These are phyloP conservation scores for Rana temporaria DNA, from an alignment of 2,113 vertebrate species.

Conservation along the genomic window DNA sequence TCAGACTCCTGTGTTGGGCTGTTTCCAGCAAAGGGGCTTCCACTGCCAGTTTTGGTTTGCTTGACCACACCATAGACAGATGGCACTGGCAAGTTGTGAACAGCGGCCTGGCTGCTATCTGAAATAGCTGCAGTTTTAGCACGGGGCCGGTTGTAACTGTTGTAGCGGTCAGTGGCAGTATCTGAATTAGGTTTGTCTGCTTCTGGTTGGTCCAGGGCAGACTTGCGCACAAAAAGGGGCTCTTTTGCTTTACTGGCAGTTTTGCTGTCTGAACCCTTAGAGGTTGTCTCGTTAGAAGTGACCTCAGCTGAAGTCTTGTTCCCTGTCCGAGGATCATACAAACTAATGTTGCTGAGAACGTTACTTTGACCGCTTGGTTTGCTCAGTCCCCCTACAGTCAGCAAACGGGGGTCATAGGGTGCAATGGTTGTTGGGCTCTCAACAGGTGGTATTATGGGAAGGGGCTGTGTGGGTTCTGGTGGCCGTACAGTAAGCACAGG, in stretches of 20 bases:
- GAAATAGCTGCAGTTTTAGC: slow-evolving; percentile 74
- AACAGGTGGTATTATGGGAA: slow-evolving; percentile 24
- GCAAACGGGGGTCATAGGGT: slow-evolving; percentile 87
- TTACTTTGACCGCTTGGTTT: slow-evolving; percentile 77
- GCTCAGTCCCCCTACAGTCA: slow-evolving; percentile 79
- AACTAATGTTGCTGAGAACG: slow-evolving; percentile 88
- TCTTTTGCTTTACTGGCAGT: slow-evolving; percentile 77
- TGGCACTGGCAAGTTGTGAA: slow-evolving; percentile 88
- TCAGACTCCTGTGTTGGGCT: slow-evolving; percentile 83
- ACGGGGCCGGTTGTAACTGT: slow-evolving; percentile 91
- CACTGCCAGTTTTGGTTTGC: slow-evolving; percentile 77
- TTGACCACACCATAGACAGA: slow-evolving; percentile 86
- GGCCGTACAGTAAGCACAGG: slow-evolving; percentile 63
- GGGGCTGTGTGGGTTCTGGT: slow-evolving; percentile 58
- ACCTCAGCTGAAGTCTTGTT: slow-evolving; percentile 60
- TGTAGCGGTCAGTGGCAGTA: slow-evolving; percentile 83
- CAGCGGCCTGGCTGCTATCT: slow-evolving; percentile 65
- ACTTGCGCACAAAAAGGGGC: slow-evolving; percentile 86
- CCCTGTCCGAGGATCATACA: slow-evolving; percentile 59
- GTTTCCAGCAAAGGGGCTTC: slow-evolving; percentile 86
- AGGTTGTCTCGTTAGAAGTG: slow-evolving; percentile 55
- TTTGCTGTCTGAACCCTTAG: slow-evolving; percentile 64
- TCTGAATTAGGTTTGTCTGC: slow-evolving; percentile 68
- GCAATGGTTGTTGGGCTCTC: slow-evolving; percentile 69
- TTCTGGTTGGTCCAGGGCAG: slow-evolving; percentile 86